Evolutionary conservation across 2,888 invertebrate genomes (phyloP).

Genomic region (Hirtodrosophila trivittata): DNA sequence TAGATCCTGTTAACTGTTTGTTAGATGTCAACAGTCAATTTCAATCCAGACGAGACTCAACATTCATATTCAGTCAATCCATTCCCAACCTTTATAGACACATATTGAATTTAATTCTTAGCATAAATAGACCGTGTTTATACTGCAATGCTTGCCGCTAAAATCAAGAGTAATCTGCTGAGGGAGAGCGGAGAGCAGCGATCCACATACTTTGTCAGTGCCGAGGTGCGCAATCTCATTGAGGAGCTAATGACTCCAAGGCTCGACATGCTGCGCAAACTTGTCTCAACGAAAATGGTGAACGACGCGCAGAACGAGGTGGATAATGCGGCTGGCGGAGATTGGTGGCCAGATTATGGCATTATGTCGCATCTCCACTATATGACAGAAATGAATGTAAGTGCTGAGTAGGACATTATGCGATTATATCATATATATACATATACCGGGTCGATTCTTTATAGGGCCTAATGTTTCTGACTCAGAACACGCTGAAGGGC

Average conservation of each 20-base stretch:
- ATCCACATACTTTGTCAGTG: background rate
- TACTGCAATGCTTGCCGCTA: slow-evolving; percentile 16
- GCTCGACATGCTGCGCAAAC: slow-evolving; percentile 7
- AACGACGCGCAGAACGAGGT: slow-evolving; percentile 8
- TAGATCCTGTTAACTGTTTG: no score
- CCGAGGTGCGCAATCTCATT: slow-evolving; percentile 24
- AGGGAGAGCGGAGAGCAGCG: background rate
- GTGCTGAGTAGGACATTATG: no score
- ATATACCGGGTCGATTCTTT: background rate
- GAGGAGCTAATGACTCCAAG: slow-evolving; percentile 40
- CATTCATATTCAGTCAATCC: no score
- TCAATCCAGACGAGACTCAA: no score
- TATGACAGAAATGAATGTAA: slow-evolving; percentile 53
- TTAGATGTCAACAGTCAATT: no score
- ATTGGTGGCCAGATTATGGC: slow-evolving; percentile 55
- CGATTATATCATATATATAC: background rate
- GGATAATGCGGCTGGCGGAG: slow-evolving; percentile 1
- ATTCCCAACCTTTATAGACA: no score
- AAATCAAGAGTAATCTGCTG: slow-evolving; percentile 14
- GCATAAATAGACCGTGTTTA: no score
- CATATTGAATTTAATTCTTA: no score
- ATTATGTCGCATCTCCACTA: slow-evolving; percentile 25
- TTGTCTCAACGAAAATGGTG: slow-evolving; percentile 26
- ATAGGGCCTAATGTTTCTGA: slow-evolving; percentile 26
- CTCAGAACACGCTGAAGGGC: slow-evolving; percentile 13